A percentile compares a stretch with the other conserved stretches of the same genome.
phyloP scores from a whole-genome alignment of 2,113 vertebrate species.

The Beaufortia kweichowensis region DNA sequence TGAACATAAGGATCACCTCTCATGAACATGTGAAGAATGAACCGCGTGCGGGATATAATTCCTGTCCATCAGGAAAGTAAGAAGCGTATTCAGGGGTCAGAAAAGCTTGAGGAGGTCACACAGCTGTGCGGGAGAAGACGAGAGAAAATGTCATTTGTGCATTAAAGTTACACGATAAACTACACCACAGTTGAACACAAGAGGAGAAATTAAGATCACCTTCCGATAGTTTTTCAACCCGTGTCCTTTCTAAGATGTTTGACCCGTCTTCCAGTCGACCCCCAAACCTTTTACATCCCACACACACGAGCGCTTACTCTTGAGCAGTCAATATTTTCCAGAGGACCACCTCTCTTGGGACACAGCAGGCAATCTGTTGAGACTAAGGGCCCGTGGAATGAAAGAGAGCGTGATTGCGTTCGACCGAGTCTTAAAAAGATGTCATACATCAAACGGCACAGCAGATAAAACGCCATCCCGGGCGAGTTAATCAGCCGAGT shows the following conservation, averaged over 20 bases:
- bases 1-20: not conserved
- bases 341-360: slow-evolving; percentile 71
- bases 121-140: slow-evolving; percentile 38
- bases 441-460: slow-evolving; percentile 76
- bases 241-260: not conserved
- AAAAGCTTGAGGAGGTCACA: slow-evolving; percentile 6
- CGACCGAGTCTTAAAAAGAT: slow-evolving; percentile 74
- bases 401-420: slow-evolving; percentile 77
- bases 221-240: not conserved
- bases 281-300: slow-evolving; percentile 50
- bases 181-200: too few species aligned
- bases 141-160: too few species aligned
- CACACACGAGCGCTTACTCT: slow-evolving; percentile 56
- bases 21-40: not conserved
- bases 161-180: too few species aligned
- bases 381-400: slow-evolving; percentile 64
- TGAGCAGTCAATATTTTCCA: slow-evolving; percentile 76
- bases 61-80: slow-evolving; percentile 62
- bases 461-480: slow-evolving; percentile 74
- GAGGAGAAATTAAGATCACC: too few species aligned
- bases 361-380: slow-evolving; percentile 68
- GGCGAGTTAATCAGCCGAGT: slow-evolving; percentile 78
- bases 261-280: not conserved
- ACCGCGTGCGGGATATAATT: slow-evolving; percentile 58
- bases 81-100: not conserved